Conservation (phyloP, 2,113 vertebrate genomes). For the Callithrix jacchus region DNA sequence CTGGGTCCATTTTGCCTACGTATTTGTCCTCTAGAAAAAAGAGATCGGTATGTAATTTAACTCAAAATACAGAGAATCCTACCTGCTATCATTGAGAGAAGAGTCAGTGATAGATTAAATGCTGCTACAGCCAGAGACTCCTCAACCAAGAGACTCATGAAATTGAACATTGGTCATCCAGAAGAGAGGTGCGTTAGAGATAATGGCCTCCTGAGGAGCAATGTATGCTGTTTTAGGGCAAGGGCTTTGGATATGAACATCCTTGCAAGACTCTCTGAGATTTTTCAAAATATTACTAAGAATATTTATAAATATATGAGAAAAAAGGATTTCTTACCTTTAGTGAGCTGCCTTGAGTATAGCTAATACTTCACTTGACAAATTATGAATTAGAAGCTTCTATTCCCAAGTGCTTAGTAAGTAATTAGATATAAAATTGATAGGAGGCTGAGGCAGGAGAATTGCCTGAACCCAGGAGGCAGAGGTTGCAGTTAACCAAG, state of each 20-base stretch:
- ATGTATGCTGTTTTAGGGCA: background rate
- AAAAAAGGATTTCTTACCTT: background rate
- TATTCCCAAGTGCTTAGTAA: background rate
- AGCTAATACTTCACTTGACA: background rate
- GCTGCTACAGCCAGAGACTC: background rate
- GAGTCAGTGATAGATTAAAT: too few relatives aligned
- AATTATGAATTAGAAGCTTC: background rate
- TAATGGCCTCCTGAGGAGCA: background rate
- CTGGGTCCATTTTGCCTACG: background rate
- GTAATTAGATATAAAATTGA: background rate
- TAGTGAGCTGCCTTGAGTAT: background rate
- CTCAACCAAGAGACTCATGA: background rate
- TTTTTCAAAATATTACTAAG: background rate
- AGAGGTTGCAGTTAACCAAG: too few relatives aligned
- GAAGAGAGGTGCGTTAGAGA: background rate
- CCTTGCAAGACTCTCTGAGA: background rate
- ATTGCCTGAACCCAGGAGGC: too few relatives aligned
- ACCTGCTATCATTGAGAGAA: background rate
- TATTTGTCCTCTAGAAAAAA: conserved; percentile 1
- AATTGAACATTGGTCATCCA: background rate
- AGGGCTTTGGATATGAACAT: background rate
- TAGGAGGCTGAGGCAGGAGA: background rate
- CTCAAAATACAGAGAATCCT: background rate
- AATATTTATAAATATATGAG: background rate
- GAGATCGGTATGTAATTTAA: background rate